A percentile compares a stretch with the other conserved stretches of the same genome.
These are phyloP conservation scores for Lasioglossum lativentre DNA, from an alignment of 2,888 invertebrate genomes.

Conservation along the genomic window DNA sequence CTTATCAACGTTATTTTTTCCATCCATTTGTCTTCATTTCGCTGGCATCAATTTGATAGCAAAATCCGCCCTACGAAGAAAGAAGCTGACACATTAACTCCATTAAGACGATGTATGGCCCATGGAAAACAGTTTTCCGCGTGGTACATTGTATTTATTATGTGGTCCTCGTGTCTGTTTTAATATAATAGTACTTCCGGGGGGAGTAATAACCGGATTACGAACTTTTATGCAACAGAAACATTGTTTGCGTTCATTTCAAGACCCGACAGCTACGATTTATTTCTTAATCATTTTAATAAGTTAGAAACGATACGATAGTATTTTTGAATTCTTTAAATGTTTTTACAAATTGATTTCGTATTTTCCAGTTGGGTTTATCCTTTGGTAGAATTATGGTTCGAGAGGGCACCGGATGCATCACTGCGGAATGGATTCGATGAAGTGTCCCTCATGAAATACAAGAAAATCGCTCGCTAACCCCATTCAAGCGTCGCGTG, in stretches of 20 bases:
- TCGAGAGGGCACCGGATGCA: slow-evolving; percentile 20
- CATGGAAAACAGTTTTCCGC: slow-evolving; percentile 23
- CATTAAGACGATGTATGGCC: slow-evolving; percentile 31
- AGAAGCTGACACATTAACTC: slow-evolving; percentile 32
- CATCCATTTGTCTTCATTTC: slow-evolving; percentile 35
- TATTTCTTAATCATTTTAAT: no score
- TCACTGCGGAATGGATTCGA: slow-evolving; percentile 43
- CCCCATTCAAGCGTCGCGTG: slow-evolving; percentile 73
- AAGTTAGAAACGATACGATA: background rate
- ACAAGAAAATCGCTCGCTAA: slow-evolving; percentile 73
- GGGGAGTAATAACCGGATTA: background rate
- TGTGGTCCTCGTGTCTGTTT: background rate
- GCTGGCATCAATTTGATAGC: slow-evolving; percentile 20
- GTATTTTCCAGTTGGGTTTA: background rate
- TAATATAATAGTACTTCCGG: background rate
- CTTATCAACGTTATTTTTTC: slow-evolving; percentile 14
- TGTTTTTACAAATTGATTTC: background rate
- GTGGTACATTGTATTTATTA: slow-evolving; percentile 22
- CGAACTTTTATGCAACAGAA: background rate
- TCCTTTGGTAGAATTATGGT: background rate
- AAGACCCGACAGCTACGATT: no score
- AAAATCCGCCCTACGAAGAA: slow-evolving; percentile 22
- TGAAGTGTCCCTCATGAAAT: slow-evolving; percentile 48
- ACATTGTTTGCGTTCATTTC: no score
- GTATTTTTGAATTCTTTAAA: no score